Percentiles rank a stretch among this genome's conserved stretches.
Conservation (phyloP, 2,797 vertebrate genomes). For the Centroberyx gerrardi region DNA sequence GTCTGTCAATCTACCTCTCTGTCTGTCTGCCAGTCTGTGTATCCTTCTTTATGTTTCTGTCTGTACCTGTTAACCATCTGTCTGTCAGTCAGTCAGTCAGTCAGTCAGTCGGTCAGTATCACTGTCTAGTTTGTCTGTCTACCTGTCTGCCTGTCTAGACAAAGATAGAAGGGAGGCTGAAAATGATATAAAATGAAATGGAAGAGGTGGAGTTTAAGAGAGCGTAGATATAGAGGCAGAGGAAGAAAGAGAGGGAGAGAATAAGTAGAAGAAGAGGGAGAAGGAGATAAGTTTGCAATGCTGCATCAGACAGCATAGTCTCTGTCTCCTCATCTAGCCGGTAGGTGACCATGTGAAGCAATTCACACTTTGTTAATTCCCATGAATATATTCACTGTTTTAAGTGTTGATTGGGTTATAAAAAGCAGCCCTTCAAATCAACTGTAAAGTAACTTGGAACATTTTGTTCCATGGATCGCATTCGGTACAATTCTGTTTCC, state of each 20-base stretch:
- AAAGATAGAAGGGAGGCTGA: neutral
- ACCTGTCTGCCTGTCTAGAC: conserved; percentile 21
- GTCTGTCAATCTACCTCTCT: conserved; percentile 45
- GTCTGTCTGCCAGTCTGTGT: conserved; percentile 3
- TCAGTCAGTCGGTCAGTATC: no score
- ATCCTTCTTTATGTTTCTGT: conserved; percentile 24
- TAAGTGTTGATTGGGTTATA: conserved; percentile 20
- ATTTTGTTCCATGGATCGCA: conserved; percentile 32
- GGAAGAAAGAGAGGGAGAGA: neutral
- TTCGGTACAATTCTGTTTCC: conserved; percentile 36
- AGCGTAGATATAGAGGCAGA: neutral
- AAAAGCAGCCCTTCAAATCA: neutral
- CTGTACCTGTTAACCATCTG: conserved; percentile 20
- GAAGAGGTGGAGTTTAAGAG: conserved; percentile 9
- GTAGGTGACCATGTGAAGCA: conserved; percentile 49
- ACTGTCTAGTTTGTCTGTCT: neutral
- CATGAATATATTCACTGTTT: conserved; percentile 30
- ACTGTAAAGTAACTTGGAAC: conserved; percentile 26
- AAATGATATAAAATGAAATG: neutral
- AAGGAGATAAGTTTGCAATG: neutral
- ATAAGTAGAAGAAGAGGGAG: neutral
- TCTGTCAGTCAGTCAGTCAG: no score
- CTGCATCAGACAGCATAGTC: neutral
- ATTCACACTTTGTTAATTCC: conserved; percentile 39
- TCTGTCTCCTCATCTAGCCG: conserved; percentile 24